Conservation (phyloP, 2,797 vertebrate species). For the Heliangelus exortis region DNA sequence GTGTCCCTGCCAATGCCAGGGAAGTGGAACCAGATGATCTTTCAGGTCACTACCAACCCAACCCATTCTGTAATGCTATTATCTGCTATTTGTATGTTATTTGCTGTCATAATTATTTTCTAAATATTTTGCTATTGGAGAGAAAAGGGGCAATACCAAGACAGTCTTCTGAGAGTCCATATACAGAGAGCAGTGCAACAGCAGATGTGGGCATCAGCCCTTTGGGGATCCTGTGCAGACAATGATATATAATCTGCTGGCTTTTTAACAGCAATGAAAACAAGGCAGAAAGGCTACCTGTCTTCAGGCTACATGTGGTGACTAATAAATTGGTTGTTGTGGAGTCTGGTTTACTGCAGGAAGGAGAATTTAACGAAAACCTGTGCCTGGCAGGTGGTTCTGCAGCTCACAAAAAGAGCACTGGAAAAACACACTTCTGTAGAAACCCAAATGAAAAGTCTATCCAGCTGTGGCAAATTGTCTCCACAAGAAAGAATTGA, state of each 20-base stretch:
- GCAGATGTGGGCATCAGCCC: background rate
- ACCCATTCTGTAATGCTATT: too few relatives aligned
- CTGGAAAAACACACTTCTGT: rapidly evolving
- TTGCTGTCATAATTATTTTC: background rate
- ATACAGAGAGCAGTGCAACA: background rate
- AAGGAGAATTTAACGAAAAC: conserved; percentile 26
- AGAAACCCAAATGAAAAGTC: background rate
- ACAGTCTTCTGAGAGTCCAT: background rate
- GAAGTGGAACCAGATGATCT: too few relatives aligned
- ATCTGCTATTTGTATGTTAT: background rate
- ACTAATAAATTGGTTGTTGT: background rate
- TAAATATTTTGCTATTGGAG: background rate
- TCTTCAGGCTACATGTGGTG: background rate
- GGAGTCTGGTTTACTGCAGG: background rate
- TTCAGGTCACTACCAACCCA: too few relatives aligned
- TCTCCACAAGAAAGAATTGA: background rate
- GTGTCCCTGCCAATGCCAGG: too few relatives aligned
- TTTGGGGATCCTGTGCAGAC: background rate
- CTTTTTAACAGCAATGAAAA: background rate
- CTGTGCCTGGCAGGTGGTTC: background rate
- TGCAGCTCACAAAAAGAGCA: background rate
- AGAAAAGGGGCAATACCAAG: background rate
- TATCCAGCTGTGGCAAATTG: background rate
- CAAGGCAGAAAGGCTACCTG: background rate
- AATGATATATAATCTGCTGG: background rate